These are phyloP conservation scores for Globicephala melas DNA, from an alignment of 2,113 vertebrate genomes.

Conservation along the genomic window DNA sequence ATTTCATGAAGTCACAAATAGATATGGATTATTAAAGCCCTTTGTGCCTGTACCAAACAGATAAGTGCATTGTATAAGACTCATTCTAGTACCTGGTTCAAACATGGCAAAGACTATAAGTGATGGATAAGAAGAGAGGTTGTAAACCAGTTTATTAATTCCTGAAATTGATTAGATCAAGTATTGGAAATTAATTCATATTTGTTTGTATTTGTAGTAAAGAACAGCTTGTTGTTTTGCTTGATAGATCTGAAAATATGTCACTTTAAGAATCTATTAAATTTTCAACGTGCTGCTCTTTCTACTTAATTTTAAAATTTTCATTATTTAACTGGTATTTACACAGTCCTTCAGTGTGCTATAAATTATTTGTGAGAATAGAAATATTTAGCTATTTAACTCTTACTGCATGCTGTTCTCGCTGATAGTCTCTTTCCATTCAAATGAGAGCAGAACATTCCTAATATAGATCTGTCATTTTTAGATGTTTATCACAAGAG, in stretches of 20 bases:
- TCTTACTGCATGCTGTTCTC: not conserved
- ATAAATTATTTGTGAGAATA: not conserved
- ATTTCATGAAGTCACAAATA: not conserved
- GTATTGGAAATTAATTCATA: not conserved
- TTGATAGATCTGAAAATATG: not conserved
- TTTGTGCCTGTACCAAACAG: not conserved
- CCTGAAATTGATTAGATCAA: not conserved
- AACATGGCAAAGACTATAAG: not conserved
- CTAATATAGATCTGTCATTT: not conserved
- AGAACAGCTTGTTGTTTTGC: not conserved
- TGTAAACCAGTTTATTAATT: not conserved
- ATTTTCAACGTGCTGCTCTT: conserved; percentile 1
- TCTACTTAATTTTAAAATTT: not conserved
- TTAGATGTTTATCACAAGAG: not conserved
- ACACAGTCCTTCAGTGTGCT: not conserved
- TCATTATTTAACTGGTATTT: not conserved
- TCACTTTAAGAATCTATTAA: not conserved
- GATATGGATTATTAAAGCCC: not conserved
- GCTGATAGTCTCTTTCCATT: not conserved
- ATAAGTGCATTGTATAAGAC: not conserved
- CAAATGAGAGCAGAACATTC: not conserved
- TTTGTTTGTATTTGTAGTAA: not conserved
- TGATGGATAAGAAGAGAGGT: not conserved
- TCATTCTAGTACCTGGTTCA: not conserved
- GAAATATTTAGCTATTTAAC: conserved; percentile 8